Evolutionary conservation across 2,888 invertebrate species (phyloP).

Genomic region (Oscheius sp.): DNA sequence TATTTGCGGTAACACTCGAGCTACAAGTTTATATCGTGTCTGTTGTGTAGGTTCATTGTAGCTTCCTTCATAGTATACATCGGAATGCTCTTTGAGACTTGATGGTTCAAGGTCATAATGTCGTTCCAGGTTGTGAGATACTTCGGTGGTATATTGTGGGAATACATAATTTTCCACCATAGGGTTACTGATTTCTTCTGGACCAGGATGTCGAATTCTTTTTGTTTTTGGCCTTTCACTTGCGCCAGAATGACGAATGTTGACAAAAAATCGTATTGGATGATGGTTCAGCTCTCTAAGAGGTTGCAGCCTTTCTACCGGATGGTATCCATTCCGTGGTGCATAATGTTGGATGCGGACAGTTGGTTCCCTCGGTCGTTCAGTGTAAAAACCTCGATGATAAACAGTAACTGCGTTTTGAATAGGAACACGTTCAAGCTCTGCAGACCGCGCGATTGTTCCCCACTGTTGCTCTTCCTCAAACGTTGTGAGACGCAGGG

Average conservation of each 20-base stretch:
- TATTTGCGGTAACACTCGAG: background rate
- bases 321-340: slow-evolving; percentile 38
- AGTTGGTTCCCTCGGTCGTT: slow-evolving; percentile 24
- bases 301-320: slow-evolving; percentile 37
- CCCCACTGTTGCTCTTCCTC: slow-evolving; percentile 18
- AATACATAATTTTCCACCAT: slow-evolving; percentile 15
- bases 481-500: slow-evolving; percentile 38
- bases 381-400: slow-evolving; percentile 45
- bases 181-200: slow-evolving; percentile 37
- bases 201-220: slow-evolving; percentile 42
- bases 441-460: slow-evolving; percentile 6
- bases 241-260: slow-evolving; percentile 48
- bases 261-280: slow-evolving; percentile 57
- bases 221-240: slow-evolving; percentile 32
- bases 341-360: slow-evolving; percentile 37
- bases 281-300: slow-evolving; percentile 44
- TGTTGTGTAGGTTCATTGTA: background rate
- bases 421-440: slow-evolving; percentile 43
- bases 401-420: slow-evolving; percentile 41
- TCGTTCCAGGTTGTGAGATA: background rate
- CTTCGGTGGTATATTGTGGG: background rate
- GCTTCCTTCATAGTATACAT: background rate
- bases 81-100: background rate
- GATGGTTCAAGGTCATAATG: background rate
- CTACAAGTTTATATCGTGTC: background rate